Evolutionary conservation across 2,113 vertebrate species (phyloP), one percentile per base, ranked within the genome.

Genomic region (Morone chrysops): DNA sequence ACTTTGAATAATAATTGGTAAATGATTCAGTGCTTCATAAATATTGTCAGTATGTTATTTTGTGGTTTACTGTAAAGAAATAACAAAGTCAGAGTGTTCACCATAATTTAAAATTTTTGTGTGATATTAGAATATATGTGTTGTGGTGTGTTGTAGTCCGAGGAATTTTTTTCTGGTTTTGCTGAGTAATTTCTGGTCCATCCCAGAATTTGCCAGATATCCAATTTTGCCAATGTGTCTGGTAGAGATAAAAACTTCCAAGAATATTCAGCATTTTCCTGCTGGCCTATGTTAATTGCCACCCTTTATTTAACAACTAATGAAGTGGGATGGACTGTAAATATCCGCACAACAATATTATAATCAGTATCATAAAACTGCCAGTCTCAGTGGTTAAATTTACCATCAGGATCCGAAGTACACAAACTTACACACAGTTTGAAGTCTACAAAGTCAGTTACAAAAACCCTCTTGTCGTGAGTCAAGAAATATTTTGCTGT

Each of bases 401-500:
- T 40, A 18, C 8, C 43, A 59, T 48, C 0, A 9, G 53, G 25
- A 13, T 67, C 11, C 57, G 6, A 9, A 50, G 20, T 17, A 18
- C 63, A 57, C 7, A 25, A 17, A 14, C 31, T 74, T 25, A 53
- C n/a, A 36, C 31, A 40, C 20, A 78, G 25, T 76, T 60, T 80
- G 40, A 63, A 75, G 56, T 43, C 1, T 70, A 31, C 53, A 18
- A 43, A 57, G 25, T 71, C 66, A 45, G 38, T 56, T 53, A 38
- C 71, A 20, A 38, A 73, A 73, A 41, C 48, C 14, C 50, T 51
- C 67, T 54, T 56, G 38, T 73, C 13, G 78, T 63, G 25, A 61
- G 40, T 54, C 47, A 48, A 56, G 48, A 17, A 70, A 63, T 63
- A 69, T 57, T 74, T 78, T 63, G 13, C 74, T 82, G 16, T 78